Conservation (phyloP, 2,888 invertebrate species). For the Archips xylosteana region DNA sequence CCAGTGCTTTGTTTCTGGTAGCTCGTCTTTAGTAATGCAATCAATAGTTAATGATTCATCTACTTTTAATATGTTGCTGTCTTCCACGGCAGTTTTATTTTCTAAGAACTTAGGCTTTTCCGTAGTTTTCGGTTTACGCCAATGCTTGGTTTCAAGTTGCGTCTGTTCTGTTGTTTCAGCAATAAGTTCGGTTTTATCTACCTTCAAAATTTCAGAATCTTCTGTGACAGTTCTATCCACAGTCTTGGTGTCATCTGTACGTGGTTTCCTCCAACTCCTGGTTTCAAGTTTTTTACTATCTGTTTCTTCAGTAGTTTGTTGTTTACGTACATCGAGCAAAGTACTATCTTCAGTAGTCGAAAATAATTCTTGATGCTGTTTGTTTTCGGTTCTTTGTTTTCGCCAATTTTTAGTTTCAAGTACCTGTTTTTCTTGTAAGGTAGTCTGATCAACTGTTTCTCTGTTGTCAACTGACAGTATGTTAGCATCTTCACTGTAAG, state of each 20-base stretch:
- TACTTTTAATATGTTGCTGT: constrained; percentile 39
- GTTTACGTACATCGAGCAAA: constrained; percentile 27
- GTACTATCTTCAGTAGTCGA: constrained; percentile 32
- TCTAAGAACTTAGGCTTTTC: constrained; percentile 47
- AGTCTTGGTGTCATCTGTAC: constrained; percentile 43
- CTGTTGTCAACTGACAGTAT: constrained; percentile 48
- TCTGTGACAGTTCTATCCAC: constrained; percentile 37
- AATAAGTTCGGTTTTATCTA: constrained; percentile 20
- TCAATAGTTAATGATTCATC: constrained; percentile 49
- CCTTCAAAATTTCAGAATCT: constrained; percentile 38
- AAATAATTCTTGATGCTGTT: constrained; percentile 25
- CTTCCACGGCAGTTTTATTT: constrained; percentile 50
- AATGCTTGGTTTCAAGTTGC: constrained; percentile 43
- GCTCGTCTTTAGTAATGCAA: constrained; percentile 45
- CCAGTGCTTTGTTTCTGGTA: constrained; percentile 57
- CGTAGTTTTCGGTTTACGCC: constrained; percentile 43
- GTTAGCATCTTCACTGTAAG: constrained; percentile 50
- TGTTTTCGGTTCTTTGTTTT: constrained; percentile 29
- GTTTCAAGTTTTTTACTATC: constrained; percentile 36
- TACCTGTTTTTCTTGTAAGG: constrained; percentile 26
- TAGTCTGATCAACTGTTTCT: constrained; percentile 46
- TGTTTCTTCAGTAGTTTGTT: constrained; percentile 15
- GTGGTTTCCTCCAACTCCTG: constrained; percentile 63
- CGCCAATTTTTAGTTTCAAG: constrained; percentile 44
- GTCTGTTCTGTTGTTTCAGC: constrained; percentile 10